These are phyloP conservation scores for Malurus elegans DNA, from an alignment of 2,113 vertebrate species.

Conservation along the genomic window DNA sequence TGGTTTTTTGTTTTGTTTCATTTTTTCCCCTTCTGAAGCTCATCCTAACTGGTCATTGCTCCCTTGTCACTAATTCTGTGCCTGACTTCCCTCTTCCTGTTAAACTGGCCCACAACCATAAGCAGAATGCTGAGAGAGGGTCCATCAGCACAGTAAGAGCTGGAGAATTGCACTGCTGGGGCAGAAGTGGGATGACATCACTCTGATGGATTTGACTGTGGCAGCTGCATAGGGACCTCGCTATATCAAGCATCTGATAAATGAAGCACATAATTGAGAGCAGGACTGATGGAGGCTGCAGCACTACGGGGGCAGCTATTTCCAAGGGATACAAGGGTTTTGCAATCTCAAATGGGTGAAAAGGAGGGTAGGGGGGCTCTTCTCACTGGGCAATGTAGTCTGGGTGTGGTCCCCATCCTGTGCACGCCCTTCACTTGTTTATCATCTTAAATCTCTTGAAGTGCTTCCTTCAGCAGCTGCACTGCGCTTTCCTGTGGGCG, in stretches of 20 bases:
- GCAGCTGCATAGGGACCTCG: background rate
- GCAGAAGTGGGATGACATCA: conserved; percentile 45
- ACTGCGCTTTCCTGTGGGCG: background rate
- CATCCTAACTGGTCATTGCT: background rate
- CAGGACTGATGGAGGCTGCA: background rate
- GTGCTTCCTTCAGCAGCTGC: background rate
- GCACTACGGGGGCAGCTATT: background rate
- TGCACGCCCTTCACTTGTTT: background rate
- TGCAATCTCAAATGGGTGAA: background rate
- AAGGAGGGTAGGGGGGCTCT: background rate
- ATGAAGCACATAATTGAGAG: background rate
- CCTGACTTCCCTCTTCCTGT: background rate
- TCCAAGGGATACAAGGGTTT: background rate
- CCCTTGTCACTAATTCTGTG: background rate
- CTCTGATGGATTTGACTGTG: conserved; percentile 30
- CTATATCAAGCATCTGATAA: background rate
- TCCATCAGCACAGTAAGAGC: conserved; percentile 39
- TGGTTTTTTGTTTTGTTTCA: background rate
- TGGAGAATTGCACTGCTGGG: conserved; percentile 46
- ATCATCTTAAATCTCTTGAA: background rate
- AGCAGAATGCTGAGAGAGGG: background rate
- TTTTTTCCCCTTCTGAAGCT: background rate
- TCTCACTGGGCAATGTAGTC: background rate
- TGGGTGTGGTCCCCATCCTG: background rate
- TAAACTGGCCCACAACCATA: background rate